Conservation (phyloP, 2,797 vertebrate genomes). For the Myripristis murdjan region DNA sequence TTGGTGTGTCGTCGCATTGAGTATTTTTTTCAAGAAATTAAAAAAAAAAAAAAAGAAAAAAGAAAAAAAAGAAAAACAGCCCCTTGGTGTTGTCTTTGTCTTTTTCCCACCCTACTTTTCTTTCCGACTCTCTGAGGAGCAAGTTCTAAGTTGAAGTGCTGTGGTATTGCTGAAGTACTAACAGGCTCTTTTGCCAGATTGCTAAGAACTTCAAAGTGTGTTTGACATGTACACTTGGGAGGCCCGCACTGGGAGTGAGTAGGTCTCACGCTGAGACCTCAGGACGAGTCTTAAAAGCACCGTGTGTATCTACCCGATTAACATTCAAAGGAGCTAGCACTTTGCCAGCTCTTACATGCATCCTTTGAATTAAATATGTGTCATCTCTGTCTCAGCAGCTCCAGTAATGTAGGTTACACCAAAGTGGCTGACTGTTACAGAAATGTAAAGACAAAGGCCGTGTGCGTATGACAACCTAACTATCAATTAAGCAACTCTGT, state of each 20-base stretch:
- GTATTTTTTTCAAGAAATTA: not conserved
- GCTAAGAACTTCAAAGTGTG: conserved; percentile 74
- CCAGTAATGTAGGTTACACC: conserved; percentile 22
- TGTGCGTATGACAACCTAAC: conserved; percentile 16
- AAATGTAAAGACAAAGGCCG: conserved; percentile 30
- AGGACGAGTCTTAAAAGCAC: conserved; percentile 57
- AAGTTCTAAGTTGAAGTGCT: conserved; percentile 33
- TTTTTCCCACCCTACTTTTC: conserved; percentile 16
- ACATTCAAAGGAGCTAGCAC: conserved; percentile 60
- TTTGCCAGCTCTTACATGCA: conserved; percentile 38
- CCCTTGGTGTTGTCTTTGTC: not conserved
- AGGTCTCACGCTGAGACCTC: conserved; percentile 58
- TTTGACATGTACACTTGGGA: conserved; percentile 73
- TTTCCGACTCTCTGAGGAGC: conserved; percentile 19
- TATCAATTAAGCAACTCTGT: conserved; percentile 47
- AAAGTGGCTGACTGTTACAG: conserved; percentile 17
- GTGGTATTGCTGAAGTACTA: conserved; percentile 45
- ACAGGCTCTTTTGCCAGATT: conserved; percentile 67
- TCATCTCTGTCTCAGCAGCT: conserved; percentile 53
- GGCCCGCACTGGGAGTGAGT: conserved; percentile 38
- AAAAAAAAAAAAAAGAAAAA: not conserved
- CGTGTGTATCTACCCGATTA: conserved; percentile 55
- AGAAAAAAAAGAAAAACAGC: not conserved
- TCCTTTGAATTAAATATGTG: conserved; percentile 68
- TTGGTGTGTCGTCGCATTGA: too few species aligned